These are phyloP conservation scores for Sterrhoptilus dennistouni DNA, from an alignment of 2,113 vertebrate genomes.

Conservation along the genomic window DNA sequence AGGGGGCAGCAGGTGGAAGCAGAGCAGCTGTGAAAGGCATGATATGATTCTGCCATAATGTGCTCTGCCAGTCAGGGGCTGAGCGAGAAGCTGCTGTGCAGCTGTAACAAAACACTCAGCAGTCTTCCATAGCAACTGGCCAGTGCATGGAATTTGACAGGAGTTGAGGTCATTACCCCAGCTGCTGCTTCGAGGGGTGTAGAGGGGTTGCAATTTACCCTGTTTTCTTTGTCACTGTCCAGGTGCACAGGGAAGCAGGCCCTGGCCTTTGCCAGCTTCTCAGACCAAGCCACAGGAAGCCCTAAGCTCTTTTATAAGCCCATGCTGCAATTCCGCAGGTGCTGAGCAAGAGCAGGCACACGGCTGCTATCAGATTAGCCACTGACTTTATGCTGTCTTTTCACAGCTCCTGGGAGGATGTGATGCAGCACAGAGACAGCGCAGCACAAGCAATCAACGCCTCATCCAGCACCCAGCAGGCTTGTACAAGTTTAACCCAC, in stretches of 20 bases:
- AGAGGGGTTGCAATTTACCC: not conserved
- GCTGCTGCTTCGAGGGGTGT: not conserved
- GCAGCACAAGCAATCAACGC: fast-evolving
- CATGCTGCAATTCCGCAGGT: fast-evolving
- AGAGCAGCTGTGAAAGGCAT: not conserved
- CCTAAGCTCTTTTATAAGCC: not conserved
- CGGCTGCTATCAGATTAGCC: not conserved
- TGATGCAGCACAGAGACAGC: not conserved
- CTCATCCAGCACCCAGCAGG: not conserved
- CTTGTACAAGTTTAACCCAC: not conserved
- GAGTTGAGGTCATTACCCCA: not conserved
- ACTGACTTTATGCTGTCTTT: not conserved
- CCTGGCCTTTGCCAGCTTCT: not conserved
- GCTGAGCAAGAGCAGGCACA: not conserved
- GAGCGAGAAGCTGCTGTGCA: not conserved
- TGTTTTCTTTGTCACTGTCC: fast-evolving
- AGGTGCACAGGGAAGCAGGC: not conserved
- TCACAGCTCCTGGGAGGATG: fast-evolving
- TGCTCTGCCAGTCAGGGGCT: not conserved
- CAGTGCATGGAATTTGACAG: not conserved
- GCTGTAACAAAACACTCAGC: not conserved
- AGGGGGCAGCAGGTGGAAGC: not conserved
- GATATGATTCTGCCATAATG: not conserved
- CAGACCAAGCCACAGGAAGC: not conserved
- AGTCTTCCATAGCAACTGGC: fast-evolving